phyloP scores from a whole-genome alignment of 2,888 invertebrate species.

The Lymantria dispar region DNA sequence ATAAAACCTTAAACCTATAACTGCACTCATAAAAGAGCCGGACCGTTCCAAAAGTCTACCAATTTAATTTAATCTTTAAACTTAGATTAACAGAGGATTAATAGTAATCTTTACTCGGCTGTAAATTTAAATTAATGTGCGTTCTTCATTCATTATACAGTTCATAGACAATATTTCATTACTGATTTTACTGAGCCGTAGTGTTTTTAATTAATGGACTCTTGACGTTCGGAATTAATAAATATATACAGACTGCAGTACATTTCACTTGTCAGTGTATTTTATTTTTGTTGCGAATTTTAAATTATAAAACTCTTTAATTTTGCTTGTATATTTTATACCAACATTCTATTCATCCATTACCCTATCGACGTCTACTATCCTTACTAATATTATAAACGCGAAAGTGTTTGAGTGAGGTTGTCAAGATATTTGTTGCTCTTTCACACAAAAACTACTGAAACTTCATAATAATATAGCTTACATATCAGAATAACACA shows the following conservation, averaged over 20 bases:
- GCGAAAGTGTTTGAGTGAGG: too few species aligned
- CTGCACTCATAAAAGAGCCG: constrained; percentile 5
- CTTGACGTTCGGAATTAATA: constrained; percentile 51
- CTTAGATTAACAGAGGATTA: constrained; percentile 31
- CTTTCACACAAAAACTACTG: too few species aligned
- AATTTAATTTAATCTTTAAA: constrained; percentile 30
- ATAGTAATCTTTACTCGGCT: constrained; percentile 28
- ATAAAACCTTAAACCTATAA: constrained; percentile 5
- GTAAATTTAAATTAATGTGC: constrained; percentile 36
- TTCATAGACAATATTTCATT: constrained; percentile 51
- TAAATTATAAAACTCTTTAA: too few species aligned
- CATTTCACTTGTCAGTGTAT: too few species aligned
- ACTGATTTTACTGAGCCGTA: constrained; percentile 55
- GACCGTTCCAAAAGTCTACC: constrained; percentile 17
- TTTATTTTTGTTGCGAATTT: too few species aligned
- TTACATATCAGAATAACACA: too few species aligned
- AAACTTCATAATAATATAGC: too few species aligned
- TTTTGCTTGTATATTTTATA: too few species aligned
- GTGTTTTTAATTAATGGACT: constrained; percentile 68
- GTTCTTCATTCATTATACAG: constrained; percentile 14
- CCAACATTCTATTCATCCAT: too few species aligned
- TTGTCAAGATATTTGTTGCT: too few species aligned
- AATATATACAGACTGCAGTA: constrained; percentile 20
- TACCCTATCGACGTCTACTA: too few species aligned
- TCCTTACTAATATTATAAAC: too few species aligned